phyloP scores from a whole-genome alignment of 2,113 vertebrate genomes.

The Actenoides lindsayi region DNA sequence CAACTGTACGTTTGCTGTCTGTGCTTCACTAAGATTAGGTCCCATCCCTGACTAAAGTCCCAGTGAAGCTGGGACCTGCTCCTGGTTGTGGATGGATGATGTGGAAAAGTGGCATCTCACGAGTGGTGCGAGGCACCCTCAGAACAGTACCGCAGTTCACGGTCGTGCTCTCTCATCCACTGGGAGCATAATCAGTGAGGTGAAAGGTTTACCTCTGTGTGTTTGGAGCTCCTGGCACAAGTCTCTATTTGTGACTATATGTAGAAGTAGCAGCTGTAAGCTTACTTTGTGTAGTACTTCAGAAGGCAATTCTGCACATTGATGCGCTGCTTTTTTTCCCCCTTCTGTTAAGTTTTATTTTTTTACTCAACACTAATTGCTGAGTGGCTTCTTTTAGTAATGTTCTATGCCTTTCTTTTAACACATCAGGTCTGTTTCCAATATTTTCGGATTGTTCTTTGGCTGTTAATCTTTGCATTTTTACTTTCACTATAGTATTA shows the following conservation, averaged over 20 bases:
- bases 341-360: background rate
- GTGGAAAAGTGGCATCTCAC: background rate
- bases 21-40: background rate
- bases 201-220: background rate
- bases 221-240: background rate
- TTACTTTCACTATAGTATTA: background rate
- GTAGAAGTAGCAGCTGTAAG: background rate
- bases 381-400: background rate
- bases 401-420: background rate
- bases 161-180: background rate
- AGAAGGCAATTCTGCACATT: background rate
- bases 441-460: conserved; percentile 1
- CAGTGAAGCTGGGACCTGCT: background rate
- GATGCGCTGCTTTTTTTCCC: background rate
- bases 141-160: background rate
- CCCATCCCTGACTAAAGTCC: background rate
- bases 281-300: background rate
- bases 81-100: accelerated
- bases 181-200: background rate
- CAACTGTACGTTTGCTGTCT: background rate
- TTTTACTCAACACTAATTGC: background rate
- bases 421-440: background rate
- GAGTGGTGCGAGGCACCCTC: background rate
- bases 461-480: background rate
- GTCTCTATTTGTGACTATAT: background rate